Base-by-base conservation (phyloP, 2,888 invertebrate genomes). In the Dolichomitus sp. region DNA sequence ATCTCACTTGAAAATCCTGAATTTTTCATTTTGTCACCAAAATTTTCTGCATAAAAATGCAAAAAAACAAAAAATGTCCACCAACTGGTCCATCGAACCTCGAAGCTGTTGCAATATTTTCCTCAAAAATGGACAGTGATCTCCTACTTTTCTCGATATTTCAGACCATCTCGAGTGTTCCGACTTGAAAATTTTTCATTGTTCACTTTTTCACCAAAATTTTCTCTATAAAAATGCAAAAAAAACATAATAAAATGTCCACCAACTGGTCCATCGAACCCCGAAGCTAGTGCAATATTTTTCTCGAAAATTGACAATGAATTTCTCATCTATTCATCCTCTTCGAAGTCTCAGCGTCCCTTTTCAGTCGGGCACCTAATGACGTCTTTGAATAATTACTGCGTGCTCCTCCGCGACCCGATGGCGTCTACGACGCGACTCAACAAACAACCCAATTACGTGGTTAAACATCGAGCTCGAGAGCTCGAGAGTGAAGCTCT, bases 381-480 rank as follows among this genome's bases (percentile, higher is more conserved):
- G 79, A 79, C 73, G 50, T 66, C 79, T 79, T 73, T 73, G 79
- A 79, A 79, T 73, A 79, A 79, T 79, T 79, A 79, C 66, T 33
- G 50, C 65, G 73, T 61, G 27, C 37, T 72, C 14, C 40, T 74
- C 57, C 52, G 40, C 66, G 50, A 66, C 48, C 59, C 63, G 42
- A 14, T 73, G 57, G 85, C 79, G 84, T 77, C 83, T 80, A 65
- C 84, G 83, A 86, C 75, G 81, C 85, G 83, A 87, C 84, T 85
- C 80, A 79, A 82, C 88, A 89, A 89, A 89, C 87, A 90, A 86
- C 84, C 87, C 89, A 89, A 88, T 89, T 89, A 88, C 87, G 85
- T 82, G 84, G 87, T 87, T 89, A 88, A 89, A 88, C 88, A 88
- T 88, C 85, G 76, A 87, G 83, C 82, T 84, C 59, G 48, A 37